phyloP scores from a whole-genome alignment of 2,797 vertebrate genomes.

The Enteromius afrohamiltoni region DNA sequence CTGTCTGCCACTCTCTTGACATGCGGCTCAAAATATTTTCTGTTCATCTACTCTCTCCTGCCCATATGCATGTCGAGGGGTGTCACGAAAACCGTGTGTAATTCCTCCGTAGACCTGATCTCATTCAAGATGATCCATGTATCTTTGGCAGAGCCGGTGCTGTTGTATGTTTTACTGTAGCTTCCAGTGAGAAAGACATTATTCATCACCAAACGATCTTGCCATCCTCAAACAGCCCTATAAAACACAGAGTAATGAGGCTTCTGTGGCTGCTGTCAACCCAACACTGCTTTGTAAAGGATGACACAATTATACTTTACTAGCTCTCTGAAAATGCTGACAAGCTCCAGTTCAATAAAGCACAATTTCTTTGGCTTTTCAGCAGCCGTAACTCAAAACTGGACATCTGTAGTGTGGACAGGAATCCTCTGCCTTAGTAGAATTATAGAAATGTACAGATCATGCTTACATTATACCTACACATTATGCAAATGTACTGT shows the following conservation, averaged over 20 bases:
- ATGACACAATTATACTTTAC: constrained; percentile 86
- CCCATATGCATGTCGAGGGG: constrained; percentile 70
- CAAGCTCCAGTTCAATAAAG: constrained; percentile 80
- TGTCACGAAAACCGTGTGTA: constrained; percentile 75
- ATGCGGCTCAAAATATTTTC: constrained; percentile 15
- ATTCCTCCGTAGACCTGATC: constrained; percentile 79
- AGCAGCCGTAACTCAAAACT: constrained; percentile 72
- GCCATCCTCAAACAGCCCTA: constrained; percentile 63
- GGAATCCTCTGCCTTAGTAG: neutral
- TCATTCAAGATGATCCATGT: constrained; percentile 79
- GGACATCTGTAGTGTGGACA: constrained; percentile 51
- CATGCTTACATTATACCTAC: neutral
- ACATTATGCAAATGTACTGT: neutral
- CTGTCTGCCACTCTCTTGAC: constrained; percentile 46
- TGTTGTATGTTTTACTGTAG: constrained; percentile 77
- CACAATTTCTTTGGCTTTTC: constrained; percentile 69
- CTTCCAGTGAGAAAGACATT: constrained; percentile 75
- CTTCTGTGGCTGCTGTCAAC: constrained; percentile 78
- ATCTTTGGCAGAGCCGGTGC: constrained; percentile 64
- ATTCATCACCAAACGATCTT: constrained; percentile 77
- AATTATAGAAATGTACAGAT: neutral
- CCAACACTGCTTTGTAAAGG: constrained; percentile 81
- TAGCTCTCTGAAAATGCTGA: constrained; percentile 82
- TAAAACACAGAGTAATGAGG: constrained; percentile 82
- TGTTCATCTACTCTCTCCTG: constrained; percentile 61